Conservation (phyloP, 2,113 vertebrate genomes). For the Sardina pilchardus region DNA sequence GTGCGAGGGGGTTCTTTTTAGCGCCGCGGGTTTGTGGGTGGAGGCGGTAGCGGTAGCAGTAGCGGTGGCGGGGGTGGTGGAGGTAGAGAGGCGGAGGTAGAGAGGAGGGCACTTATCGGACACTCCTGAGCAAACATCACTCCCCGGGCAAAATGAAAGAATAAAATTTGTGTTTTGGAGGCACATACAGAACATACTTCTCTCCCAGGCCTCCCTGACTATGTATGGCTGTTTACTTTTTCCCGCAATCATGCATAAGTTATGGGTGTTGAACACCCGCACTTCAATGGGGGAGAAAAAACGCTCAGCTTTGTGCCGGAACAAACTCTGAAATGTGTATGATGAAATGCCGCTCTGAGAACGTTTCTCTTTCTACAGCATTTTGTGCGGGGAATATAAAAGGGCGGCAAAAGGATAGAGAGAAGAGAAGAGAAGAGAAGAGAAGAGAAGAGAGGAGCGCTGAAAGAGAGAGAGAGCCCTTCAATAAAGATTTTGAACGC, state of each 20-base stretch:
- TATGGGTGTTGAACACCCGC: background rate
- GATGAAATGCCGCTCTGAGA: conserved; percentile 12
- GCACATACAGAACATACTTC: background rate
- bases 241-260: conserved; percentile 16
- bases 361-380: conserved; percentile 18
- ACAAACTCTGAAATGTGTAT: background rate
- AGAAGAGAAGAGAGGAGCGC: conserved; percentile 5
- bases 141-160: background rate
- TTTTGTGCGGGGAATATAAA: background rate
- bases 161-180: background rate
- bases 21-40: background rate
- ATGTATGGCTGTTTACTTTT: background rate
- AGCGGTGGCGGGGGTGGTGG: background rate
- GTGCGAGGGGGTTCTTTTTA: background rate
- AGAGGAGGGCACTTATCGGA: conserved; percentile 2
- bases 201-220: background rate
- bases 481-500: background rate
- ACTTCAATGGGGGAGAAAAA: background rate
- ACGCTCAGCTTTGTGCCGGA: background rate
- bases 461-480: background rate
- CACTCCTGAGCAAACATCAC: background rate
- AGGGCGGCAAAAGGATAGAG: background rate
- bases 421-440: too few species aligned
- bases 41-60: background rate
- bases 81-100: background rate